These are phyloP conservation scores for Chloroclysta siterata DNA, from an alignment of 2,888 invertebrate genomes.

Conservation along the genomic window DNA sequence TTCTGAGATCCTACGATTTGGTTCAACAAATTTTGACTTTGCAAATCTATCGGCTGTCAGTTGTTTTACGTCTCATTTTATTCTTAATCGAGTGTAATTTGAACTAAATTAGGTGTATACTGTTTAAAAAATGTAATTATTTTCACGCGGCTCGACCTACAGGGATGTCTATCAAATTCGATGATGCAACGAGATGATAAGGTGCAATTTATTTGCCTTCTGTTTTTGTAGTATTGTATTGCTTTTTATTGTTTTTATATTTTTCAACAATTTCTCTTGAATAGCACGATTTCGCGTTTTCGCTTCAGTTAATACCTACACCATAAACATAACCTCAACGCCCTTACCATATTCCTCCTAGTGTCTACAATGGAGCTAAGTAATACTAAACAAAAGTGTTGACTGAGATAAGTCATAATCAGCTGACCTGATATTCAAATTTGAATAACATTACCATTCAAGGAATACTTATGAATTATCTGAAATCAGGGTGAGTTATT, in stretches of 20 bases:
- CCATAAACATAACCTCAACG: slow-evolving; percentile 60
- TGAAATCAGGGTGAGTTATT: too few species aligned
- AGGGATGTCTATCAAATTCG: slow-evolving; percentile 72
- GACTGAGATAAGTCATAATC: neutral
- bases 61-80: slow-evolving; percentile 79
- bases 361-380: neutral
- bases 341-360: neutral
- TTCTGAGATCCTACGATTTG: slow-evolving; percentile 2
- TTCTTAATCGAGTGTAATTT: slow-evolving; percentile 36
- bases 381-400: neutral
- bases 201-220: slow-evolving; percentile 64
- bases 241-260: slow-evolving; percentile 50
- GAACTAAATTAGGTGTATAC: slow-evolving; percentile 8
- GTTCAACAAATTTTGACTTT: slow-evolving; percentile 57
- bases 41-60: slow-evolving; percentile 79
- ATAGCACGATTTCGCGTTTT: slow-evolving; percentile 23
- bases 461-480: too few species aligned
- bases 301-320: slow-evolving; percentile 29
- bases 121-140: slow-evolving; percentile 43
- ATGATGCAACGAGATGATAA: slow-evolving; percentile 84
- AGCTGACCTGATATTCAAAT: too few species aligned
- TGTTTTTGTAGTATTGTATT: slow-evolving; percentile 45
- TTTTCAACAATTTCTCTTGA: slow-evolving; percentile 28
- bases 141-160: slow-evolving; percentile 71
- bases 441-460: too few species aligned